Base-by-base conservation (phyloP, 1,140 invertebrate species). In the Drosophila nikananu region DNA sequence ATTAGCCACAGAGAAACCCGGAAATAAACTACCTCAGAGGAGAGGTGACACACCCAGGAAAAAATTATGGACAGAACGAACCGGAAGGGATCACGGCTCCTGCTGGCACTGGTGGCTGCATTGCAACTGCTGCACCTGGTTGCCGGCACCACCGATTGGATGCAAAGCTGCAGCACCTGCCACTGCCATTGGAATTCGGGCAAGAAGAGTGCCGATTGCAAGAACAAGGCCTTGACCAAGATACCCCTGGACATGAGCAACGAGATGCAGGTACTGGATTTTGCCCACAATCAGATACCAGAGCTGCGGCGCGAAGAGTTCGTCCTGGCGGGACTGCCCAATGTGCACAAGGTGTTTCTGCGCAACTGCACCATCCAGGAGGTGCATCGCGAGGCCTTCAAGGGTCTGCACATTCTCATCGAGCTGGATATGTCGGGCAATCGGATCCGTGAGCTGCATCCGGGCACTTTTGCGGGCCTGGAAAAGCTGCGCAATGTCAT, bases 381-480 rank as follows among this genome's bases (percentile, higher is more conserved):
- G 7, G 94, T 98, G 9, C 94, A 97, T 75, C 94, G 95, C 27
- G 95, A 95, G 62, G 96, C 97, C 1, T 96, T 98, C 80, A 95
- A 94, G 61, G 95, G 95, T 2, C 94, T 98, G 19, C 94, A 94
- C 49, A 96, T 97, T 64, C 94, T 98, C 46, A 97, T 98, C 37
- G 97, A 98, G 92, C 93, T 98, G 37, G 97, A 98, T 91, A 93
- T 98, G 49, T 97, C 97, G 1, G 94, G 94, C 65, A 98, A 98
- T 87, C 94, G 94, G 3, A 95, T 98, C 7, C 94, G 93, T 35
- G 94, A 94, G 2, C 92, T 98, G 12, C 94, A 96, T 52, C 94
- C 95, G 0, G 95, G 95, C 17, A 96, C 96, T 0, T 98, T 98
- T 80, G 93, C 93, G 12, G 95, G 96, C 32, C 95, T 96, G 4